Conservation (phyloP, 1,140 invertebrate species). For the Drosophila cardini region DNA sequence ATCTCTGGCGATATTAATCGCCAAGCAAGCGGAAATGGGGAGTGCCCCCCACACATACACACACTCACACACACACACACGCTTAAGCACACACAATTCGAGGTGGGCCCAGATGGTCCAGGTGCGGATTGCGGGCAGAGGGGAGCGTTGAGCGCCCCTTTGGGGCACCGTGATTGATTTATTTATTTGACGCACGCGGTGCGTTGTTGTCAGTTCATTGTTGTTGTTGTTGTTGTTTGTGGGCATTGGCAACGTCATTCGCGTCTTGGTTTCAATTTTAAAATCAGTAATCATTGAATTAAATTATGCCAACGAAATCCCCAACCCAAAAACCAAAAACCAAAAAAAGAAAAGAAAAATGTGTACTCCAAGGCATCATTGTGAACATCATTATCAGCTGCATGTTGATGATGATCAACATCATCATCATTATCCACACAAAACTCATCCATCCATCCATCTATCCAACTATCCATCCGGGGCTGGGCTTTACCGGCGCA, state of each 20-base stretch:
- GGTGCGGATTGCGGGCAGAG: constrained; percentile 22
- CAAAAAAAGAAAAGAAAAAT: too few species aligned
- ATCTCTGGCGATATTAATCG: constrained; percentile 72
- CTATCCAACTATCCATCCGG: constrained; percentile 29
- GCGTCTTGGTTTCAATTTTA: constrained; percentile 70
- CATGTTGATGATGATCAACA: constrained; percentile 3
- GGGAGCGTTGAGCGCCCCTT: constrained; percentile 16
- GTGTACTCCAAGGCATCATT: constrained; percentile 19
- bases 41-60: constrained; percentile 56
- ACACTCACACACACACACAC: constrained; percentile 42
- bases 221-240: constrained; percentile 16
- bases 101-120: constrained; percentile 49
- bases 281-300: constrained; percentile 83
- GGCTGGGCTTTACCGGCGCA: constrained; percentile 59
- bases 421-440: constrained; percentile 10
- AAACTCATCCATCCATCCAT: constrained; percentile 33
- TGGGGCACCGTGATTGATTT: constrained; percentile 69
- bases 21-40: constrained; percentile 78
- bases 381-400: constrained; percentile 8
- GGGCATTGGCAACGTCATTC: constrained; percentile 47
- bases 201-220: constrained; percentile 36
- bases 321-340: constrained; percentile 33
- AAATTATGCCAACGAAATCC: constrained; percentile 71
- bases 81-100: constrained; percentile 48
- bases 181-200: constrained; percentile 75